phyloP scores from a whole-genome alignment of 2,888 invertebrate genomes.

The Folsomia candida region DNA sequence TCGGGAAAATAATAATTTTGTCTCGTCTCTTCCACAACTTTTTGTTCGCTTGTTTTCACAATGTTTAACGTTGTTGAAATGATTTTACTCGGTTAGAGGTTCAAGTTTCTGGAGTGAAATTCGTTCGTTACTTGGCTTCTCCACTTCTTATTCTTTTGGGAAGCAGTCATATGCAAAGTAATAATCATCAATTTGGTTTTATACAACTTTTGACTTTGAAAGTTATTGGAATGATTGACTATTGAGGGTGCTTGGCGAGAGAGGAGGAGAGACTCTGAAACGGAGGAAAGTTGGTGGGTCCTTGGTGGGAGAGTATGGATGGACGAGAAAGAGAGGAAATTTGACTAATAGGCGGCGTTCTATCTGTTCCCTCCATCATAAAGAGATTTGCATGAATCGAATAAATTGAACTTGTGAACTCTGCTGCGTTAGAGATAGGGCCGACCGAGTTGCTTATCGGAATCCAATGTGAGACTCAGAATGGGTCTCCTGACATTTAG shows the following conservation, averaged over 20 bases:
- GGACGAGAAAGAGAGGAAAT: background rate
- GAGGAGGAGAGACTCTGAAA: background rate
- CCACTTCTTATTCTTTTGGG: too few relatives aligned
- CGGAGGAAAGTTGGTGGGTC: background rate
- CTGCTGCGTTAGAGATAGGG: background rate
- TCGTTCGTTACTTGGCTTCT: too few relatives aligned
- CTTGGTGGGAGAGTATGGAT: background rate
- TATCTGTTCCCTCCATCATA: conserved; percentile 11
- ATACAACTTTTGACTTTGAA: background rate
- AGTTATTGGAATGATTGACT: background rate
- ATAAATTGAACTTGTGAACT: conserved; percentile 9
- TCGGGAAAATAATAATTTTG: too few relatives aligned
- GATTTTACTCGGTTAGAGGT: too few relatives aligned
- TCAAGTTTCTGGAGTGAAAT: too few relatives aligned
- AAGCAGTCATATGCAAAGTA: background rate
- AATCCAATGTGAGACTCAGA: background rate
- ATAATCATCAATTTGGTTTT: background rate
- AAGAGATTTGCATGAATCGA: conserved; percentile 15
- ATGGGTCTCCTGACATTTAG: conserved; percentile 11
- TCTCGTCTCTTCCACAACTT: too few relatives aligned
- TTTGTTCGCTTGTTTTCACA: too few relatives aligned
- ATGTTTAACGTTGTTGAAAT: too few relatives aligned
- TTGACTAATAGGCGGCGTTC: conserved; percentile 1
- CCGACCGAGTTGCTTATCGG: background rate
- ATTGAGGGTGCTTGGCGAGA: background rate